Evolutionary conservation across 2,888 invertebrate species (phyloP), one percentile per base, ranked within the genome.

Genomic region (Opisthograptis luteolata): DNA sequence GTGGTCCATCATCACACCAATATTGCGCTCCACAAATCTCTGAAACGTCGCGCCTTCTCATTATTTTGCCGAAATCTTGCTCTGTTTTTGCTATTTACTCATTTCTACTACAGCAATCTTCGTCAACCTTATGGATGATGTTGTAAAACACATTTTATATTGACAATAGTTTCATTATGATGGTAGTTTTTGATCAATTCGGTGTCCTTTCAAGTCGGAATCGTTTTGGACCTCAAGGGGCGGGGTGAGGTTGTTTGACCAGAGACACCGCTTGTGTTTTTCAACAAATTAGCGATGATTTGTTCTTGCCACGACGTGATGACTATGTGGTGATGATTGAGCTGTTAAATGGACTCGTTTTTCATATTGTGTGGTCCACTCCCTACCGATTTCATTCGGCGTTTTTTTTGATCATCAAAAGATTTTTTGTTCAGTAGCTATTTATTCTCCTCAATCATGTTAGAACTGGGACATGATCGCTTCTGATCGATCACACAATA

Each of bases 211-310:
- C 63, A 70, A 57, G 64, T 72, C 43, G 40, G 42, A 62, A 68
- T 40, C 24, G 39, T 40, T 42, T 43, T 25, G 41, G 19, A 20
- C 44, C 43, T 66, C 58, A 56, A 42, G 37, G 63, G 66, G 66
- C 64, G 69, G 68, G 65, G 59, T 70, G 67, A 70, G 71, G 70
- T 71, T 78, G 79, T 78, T 79, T 73, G 73, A 58, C 56, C 64
- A 58, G 59, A 41, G 58, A 62, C 68, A 71, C 69, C 71, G 54
- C 55, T 60, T 15, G 65, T 66, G 71, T 76, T 78, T 75, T 75
- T 78, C 64, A 70, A 79, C 82, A 79, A 79, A 82, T 82, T 81
- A 82, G 70, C 79, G 64, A 70, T 71, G 72, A 76, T 74, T 79
- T 72, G 71, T 73, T 70, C 55, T 32, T 52, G 64, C 63, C 64